Evolutionary conservation across 2,797 vertebrate genomes (phyloP).

Genomic region (Perodicticus potto): DNA sequence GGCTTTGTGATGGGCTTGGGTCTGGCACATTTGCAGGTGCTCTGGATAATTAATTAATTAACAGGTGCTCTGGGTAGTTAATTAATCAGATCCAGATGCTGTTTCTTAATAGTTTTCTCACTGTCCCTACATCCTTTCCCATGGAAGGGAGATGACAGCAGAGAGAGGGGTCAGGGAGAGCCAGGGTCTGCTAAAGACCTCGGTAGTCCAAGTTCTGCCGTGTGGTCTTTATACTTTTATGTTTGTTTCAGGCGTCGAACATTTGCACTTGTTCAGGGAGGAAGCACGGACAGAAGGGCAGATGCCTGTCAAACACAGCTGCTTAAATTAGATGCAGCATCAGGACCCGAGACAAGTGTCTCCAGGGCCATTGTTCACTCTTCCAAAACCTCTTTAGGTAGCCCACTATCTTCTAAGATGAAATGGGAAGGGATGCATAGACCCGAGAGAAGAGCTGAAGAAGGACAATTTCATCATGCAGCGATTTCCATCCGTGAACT

Average conservation of each 20-base stretch:
- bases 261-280: constrained; percentile 23
- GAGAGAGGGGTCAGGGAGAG: neutral
- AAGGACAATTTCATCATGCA: neutral
- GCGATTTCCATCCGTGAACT: neutral
- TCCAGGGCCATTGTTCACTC: constrained; percentile 75
- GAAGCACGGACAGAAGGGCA: constrained; percentile 21
- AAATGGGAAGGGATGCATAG: constrained; percentile 80
- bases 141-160: neutral
- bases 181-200: neutral
- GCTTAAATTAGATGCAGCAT: constrained; percentile 67
- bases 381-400: constrained; percentile 79
- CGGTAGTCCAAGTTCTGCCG: neutral
- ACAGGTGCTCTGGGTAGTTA: constrained; percentile 85
- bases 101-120: constrained; percentile 54
- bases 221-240: constrained; percentile 50
- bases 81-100: constrained; percentile 89
- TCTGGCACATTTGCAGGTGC: constrained; percentile 86
- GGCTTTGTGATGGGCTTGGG: constrained; percentile 87
- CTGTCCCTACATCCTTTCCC: constrained; percentile 48
- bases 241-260: constrained; percentile 68
- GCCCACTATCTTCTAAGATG: constrained; percentile 49
- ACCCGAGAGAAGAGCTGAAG: constrained; percentile 79
- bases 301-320: constrained; percentile 55
- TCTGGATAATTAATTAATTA: constrained; percentile 84
- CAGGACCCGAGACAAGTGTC: constrained; percentile 45